Conservation (phyloP, 2,113 vertebrate genomes). For the Athene noctua region DNA sequence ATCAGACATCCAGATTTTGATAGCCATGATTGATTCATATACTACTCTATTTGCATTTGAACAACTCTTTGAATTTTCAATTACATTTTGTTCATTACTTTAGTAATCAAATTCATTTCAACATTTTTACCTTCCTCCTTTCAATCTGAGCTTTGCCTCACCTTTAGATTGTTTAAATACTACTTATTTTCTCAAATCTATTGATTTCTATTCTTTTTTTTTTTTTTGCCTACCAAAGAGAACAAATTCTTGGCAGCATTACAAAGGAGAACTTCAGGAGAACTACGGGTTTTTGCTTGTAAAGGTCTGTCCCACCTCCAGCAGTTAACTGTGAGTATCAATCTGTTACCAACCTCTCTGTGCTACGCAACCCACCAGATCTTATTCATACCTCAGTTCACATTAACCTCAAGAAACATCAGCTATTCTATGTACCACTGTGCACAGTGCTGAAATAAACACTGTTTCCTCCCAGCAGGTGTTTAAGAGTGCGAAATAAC, state of each 20-base stretch:
- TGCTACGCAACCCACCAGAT: neutral
- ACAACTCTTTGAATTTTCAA: neutral
- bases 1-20: neutral
- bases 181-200: neutral
- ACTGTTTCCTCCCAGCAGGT: neutral
- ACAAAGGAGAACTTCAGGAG: neutral
- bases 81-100: neutral
- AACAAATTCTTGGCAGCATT: neutral
- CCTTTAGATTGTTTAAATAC: neutral
- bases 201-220: neutral
- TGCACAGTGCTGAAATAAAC: neutral
- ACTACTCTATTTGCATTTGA: neutral
- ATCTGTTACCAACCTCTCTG: neutral
- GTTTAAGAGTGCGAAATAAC: neutral
- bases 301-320: neutral
- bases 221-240: neutral
- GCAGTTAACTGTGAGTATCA: neutral
- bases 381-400: neutral
- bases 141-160: neutral
- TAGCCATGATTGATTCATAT: neutral
- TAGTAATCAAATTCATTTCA: neutral
- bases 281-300: neutral
- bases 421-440: neutral
- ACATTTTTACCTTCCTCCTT: neutral
- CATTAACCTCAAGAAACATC: neutral